A percentile compares a stretch with the other conserved stretches of the same genome.
Evolutionary conservation across 2,888 invertebrate species (phyloP).

Genomic region (Diarsia dahlii): DNA sequence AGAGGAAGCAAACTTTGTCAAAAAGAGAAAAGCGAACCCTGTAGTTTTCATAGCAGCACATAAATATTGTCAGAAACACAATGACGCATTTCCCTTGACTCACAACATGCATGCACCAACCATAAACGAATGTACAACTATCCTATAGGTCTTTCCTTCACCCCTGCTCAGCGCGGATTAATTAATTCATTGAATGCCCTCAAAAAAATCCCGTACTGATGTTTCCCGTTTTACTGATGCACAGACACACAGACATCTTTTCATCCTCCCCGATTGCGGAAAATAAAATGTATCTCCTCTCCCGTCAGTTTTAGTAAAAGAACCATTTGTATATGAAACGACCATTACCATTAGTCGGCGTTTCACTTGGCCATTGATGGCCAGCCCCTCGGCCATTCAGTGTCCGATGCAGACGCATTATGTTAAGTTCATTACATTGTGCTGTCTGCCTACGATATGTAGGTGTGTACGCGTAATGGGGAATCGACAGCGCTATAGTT

Average conservation of each 20-base stretch:
- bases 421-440: conserved; percentile 67
- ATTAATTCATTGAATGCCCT: conserved; percentile 62
- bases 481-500: conserved; percentile 52
- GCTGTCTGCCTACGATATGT: conserved; percentile 40
- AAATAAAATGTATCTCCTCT: conserved; percentile 65
- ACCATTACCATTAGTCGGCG: conserved; percentile 71
- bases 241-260: conserved; percentile 58
- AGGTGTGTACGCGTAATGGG: conserved; percentile 54
- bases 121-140: conserved; percentile 10
- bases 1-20: neutral
- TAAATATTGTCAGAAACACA: conserved; percentile 49
- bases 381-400: conserved; percentile 67
- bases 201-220: conserved; percentile 61
- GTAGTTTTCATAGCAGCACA: conserved; percentile 16
- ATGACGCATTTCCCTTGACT: conserved; percentile 41
- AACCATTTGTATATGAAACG: conserved; percentile 71
- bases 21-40: conserved; percentile 5
- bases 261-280: conserved; percentile 62
- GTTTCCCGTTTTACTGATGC: conserved; percentile 58
- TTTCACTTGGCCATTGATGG: conserved; percentile 65
- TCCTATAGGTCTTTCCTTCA: conserved; percentile 18
- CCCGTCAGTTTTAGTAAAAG: conserved; percentile 66
- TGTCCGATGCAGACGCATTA: conserved; percentile 66
- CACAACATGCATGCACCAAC: conserved; percentile 20
- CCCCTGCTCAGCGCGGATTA: conserved; percentile 52